These are phyloP conservation scores for Syndactyla subalaris DNA, from an alignment of 2,797 vertebrate genomes.

Conservation along the genomic window DNA sequence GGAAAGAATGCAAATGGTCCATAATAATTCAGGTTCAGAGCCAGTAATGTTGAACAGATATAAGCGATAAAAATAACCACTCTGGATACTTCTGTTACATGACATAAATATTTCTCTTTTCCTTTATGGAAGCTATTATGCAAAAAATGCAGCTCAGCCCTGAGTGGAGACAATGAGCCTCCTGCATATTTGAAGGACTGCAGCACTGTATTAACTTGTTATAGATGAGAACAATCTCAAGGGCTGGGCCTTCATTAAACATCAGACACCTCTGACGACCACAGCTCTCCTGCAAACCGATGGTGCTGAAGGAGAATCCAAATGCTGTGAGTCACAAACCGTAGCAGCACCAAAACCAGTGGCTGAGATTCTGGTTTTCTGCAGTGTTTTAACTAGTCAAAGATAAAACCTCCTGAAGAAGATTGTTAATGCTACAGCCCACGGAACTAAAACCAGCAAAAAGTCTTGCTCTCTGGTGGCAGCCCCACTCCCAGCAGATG, in stretches of 20 bases:
- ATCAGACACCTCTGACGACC: not conserved
- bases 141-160: slow-evolving; percentile 4
- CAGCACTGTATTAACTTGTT: not conserved
- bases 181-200: not conserved
- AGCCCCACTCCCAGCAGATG: not conserved
- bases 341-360: not conserved
- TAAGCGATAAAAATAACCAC: slow-evolving; percentile 12
- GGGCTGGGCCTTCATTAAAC: not conserved
- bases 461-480: not conserved
- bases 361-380: not conserved
- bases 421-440: not conserved
- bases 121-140: slow-evolving; percentile 12
- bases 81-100: not conserved
- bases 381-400: not conserved
- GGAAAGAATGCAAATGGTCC: slow-evolving; percentile 6
- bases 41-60: slow-evolving; percentile 14
- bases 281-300: not conserved
- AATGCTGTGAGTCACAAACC: not conserved
- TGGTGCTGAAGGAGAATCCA: not conserved
- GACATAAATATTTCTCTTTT: slow-evolving; percentile 36
- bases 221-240: not conserved
- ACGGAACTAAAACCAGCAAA: not conserved
- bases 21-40: slow-evolving; percentile 1
- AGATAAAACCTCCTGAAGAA: not conserved
- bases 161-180: slow-evolving; percentile 1